A percentile compares a stretch with the other conserved stretches of the same genome.
phyloP scores from a whole-genome alignment of 2,888 invertebrate genomes.

The Harmothoe impar region DNA sequence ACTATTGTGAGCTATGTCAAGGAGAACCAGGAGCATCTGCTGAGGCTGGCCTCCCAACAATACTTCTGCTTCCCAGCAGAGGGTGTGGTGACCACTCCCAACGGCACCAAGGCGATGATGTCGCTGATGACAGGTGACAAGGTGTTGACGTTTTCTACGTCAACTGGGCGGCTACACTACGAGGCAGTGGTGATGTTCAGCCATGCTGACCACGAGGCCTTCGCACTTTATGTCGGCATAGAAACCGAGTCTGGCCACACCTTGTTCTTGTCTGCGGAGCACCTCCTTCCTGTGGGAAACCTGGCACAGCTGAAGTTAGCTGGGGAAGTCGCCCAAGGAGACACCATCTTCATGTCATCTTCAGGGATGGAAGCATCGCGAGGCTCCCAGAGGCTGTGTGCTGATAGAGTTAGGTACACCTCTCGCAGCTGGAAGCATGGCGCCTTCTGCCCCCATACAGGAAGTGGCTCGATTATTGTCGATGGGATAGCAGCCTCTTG shows the following conservation, averaged over 20 bases:
- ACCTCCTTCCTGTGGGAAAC: background rate
- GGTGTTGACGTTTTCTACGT: background rate
- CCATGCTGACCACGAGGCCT: background rate
- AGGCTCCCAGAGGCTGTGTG: background rate
- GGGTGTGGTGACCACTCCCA: background rate
- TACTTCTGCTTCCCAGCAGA: conserved; percentile 37
- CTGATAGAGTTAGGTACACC: background rate
- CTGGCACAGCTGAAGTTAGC: background rate
- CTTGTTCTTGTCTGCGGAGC: background rate
- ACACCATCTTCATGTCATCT: background rate
- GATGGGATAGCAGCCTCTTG: background rate
- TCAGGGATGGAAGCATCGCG: no score
- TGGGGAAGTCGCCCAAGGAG: background rate
- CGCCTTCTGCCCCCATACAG: background rate
- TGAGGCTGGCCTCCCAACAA: conserved; percentile 68
- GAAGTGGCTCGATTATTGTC: background rate
- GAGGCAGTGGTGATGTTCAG: background rate
- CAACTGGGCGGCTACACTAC: background rate
- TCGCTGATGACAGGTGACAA: conserved; percentile 10
- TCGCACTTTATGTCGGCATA: background rate
- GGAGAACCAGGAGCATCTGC: conserved; percentile 68
- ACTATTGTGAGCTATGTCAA: conserved; percentile 1
- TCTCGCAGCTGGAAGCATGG: background rate
- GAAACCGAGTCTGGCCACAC: background rate
- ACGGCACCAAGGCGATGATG: background rate